Base-by-base conservation (phyloP, 2,888 invertebrate genomes). In the Macrosoma leucophasiata region DNA sequence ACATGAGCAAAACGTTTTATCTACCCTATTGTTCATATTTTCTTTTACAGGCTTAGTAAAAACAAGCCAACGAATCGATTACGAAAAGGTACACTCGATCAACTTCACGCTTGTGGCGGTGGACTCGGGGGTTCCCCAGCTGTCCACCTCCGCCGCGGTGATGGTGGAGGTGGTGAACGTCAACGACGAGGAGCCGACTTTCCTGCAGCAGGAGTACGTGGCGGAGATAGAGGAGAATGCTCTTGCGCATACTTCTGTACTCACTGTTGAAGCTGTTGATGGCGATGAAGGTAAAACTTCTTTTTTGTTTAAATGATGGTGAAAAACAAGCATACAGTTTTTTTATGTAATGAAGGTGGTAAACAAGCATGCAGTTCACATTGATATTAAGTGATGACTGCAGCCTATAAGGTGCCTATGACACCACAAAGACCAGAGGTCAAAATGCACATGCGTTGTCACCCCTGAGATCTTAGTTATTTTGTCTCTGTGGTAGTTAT, bases 151-250 rank as follows among this genome's bases (percentile, higher is more conserved):
- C 0, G 95, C 96, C 0, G 86, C 89, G 4, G 89, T 97, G 1
- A 85, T 86, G 4, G 93, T 97, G 0, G 88, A 89, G 4, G 86
- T 97, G 2, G 81, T 89, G 17, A 96, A 97, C 61, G 87, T 94
- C 0, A 97, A 97, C 53, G 96, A 97, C 55, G 94, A 95, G 59
- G 90, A 91, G 58, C 97, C 97, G 0, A 82, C 85, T 27, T 97
- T 97, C 65, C 84, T 85, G 0, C 85, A 88, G 40, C 72, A 76
- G 10, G 72, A 77, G 4, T 96, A 96, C 58, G 88, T 89, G 33
- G 91, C 91, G 0, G 86, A 87, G 1, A 86, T 96, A 1, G 78
- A 87, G 1, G 96, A 96, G 67, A 94, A 95, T 58, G 87, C 93
- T 0, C 86, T 88, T 0, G 85, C 86, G 0, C 93, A 91, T 0